Evolutionary conservation across 2,113 vertebrate species (phyloP).

Genomic region (Camelus dromedarius): DNA sequence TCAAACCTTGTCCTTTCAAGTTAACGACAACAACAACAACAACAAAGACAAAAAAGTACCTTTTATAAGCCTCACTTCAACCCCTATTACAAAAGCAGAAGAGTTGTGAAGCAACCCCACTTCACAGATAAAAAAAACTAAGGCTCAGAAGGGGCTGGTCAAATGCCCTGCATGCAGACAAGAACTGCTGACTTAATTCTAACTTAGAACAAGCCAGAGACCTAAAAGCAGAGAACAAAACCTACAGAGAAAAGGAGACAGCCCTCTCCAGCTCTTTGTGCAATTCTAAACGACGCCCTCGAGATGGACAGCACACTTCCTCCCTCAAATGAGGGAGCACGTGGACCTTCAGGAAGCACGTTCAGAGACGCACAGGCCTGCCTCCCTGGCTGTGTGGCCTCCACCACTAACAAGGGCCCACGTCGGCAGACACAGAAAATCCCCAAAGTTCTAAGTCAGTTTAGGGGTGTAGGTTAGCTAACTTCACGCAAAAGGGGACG

Average conservation of each 20-base stretch:
- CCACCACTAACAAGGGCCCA: not conserved
- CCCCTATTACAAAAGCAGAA: not conserved
- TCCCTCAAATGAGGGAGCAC: not conserved
- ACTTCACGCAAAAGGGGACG: not conserved
- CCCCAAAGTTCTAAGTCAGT: fast-evolving
- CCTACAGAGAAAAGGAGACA: not conserved
- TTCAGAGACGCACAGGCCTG: fast-evolving
- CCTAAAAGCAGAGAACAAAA: not conserved
- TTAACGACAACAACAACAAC: not conserved
- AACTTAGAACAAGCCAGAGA: not conserved
- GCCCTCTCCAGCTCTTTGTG: not conserved
- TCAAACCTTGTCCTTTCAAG: not conserved
- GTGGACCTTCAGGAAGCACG: fast-evolving
- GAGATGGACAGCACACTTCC: not conserved
- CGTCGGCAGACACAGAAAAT: fast-evolving
- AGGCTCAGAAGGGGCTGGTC: too few relatives aligned
- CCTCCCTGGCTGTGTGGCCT: not conserved
- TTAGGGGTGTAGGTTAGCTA: too few relatives aligned
- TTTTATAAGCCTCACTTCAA: not conserved
- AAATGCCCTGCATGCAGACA: not conserved
- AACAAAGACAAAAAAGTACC: not conserved
- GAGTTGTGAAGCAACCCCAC: fast-evolving
- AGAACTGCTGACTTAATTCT: not conserved
- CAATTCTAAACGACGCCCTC: not conserved
- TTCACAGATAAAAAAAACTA: not conserved